phyloP scores from a whole-genome alignment of 2,113 vertebrate genomes.

The Trichomycterus rosablanca region DNA sequence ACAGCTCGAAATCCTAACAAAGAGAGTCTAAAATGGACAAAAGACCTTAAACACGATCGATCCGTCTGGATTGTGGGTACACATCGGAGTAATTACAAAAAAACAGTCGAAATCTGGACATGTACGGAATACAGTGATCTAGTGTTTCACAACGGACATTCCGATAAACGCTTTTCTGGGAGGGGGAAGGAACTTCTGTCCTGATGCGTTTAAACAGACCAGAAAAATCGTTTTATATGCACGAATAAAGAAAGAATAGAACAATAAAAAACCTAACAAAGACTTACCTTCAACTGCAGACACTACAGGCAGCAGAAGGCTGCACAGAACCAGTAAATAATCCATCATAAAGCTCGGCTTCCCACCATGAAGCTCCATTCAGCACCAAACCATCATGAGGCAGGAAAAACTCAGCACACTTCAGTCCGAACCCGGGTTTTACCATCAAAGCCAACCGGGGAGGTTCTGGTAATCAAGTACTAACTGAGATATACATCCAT shows the following conservation, averaged over 20 bases:
- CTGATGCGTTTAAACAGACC: background rate
- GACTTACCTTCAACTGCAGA: constrained; percentile 71
- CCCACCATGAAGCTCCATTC: constrained; percentile 68
- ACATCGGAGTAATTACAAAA: too few species aligned
- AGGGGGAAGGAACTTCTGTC: background rate
- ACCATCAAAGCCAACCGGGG: background rate
- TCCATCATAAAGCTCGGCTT: constrained; percentile 70
- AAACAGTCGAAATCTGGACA: too few species aligned
- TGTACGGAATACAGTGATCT: too few species aligned
- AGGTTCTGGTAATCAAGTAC: background rate
- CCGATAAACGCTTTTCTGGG: background rate
- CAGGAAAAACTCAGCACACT: constrained; percentile 6
- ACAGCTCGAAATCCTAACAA: too few species aligned
- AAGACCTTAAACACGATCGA: too few species aligned
- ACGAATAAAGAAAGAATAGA: background rate
- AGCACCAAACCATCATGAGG: constrained; percentile 48
- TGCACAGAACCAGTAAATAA: constrained; percentile 74
- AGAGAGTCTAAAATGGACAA: too few species aligned
- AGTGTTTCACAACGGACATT: background rate
- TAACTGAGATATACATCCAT: constrained; percentile 10
- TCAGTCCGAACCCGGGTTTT: background rate
- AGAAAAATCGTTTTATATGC: background rate
- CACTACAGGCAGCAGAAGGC: constrained; percentile 65
- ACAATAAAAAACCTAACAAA: too few species aligned
- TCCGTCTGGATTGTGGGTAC: background rate